Percentiles rank a stretch among this genome's conserved stretches.
phyloP scores from a whole-genome alignment of 2,797 vertebrate species.

The Poecile montanus region DNA sequence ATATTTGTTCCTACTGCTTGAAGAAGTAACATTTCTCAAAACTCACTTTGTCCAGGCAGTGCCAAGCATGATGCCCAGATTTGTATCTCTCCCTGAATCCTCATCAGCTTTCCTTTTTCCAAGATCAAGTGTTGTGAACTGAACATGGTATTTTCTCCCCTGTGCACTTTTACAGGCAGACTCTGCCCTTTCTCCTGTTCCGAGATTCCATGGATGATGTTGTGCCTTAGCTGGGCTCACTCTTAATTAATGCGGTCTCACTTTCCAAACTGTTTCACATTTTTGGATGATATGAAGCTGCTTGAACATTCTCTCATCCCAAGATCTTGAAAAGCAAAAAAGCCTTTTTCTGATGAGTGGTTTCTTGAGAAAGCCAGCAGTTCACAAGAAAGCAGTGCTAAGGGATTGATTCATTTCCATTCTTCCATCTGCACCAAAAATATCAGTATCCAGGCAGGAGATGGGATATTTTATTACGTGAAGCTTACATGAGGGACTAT shows the following conservation, averaged over 20 bases:
- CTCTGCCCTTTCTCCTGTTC: neutral
- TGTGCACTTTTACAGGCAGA: neutral
- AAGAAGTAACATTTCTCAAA: neutral
- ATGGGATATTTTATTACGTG: neutral
- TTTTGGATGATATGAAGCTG: neutral
- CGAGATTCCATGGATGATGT: too few relatives aligned
- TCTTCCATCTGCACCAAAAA: neutral
- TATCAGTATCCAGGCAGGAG: neutral
- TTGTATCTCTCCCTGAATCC: neutral
- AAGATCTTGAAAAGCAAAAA: neutral
- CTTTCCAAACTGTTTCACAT: neutral
- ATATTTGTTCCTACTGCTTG: neutral
- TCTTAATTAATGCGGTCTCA: neutral
- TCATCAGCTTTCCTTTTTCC: neutral
- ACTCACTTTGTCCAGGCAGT: neutral
- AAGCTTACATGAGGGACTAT: neutral
- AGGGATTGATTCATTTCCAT: neutral
- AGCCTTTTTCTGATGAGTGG: neutral
- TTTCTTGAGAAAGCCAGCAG: neutral
- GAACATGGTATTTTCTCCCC: neutral
- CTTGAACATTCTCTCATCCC: neutral
- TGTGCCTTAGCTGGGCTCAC: neutral
- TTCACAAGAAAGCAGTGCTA: neutral
- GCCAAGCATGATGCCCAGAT: neutral
- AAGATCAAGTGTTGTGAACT: neutral